Evolutionary conservation across 37 sponge, comb jelly and placozoan species (phyloP), one percentile per base, ranked within the genome.

Genomic region (Dysidea cf. avara): DNA sequence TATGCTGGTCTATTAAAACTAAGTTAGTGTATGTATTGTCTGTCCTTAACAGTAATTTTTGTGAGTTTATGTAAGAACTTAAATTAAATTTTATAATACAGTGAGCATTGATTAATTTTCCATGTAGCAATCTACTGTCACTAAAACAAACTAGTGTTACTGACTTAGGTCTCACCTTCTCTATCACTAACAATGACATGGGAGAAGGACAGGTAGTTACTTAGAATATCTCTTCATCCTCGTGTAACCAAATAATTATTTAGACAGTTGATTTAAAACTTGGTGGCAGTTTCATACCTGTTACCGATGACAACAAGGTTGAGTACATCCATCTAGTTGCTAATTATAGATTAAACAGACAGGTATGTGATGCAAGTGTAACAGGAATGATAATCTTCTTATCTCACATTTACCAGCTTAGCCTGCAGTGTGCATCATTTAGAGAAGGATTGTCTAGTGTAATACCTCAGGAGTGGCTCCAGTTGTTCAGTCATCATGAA

Each of bases 241-340:
- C n/a, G n/a, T n/a, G n/a, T n/a, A n/a, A n/a, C n/a, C n/a, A n/a
- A n/a, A n/a, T n/a, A n/a, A n/a, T n/a, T n/a, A n/a, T n/a, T n/a
- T 47, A 92, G 86, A 68, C 88, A 28, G 61, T 88, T 18, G 93
- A 88, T 65, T 69, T 96, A 29, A 91, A 91, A 48, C 77, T 68
- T 24, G 86, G 82, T 25, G 96, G 96, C 7, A 62, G 43, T 6
- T 52, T 82, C 56, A 82, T 88, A 31, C 35, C 71, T 38, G 93
- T 96, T 29, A 91, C 93, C n/a, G 34, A 49, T 29, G 69, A 35
- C 62, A 96, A 96, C 71, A 64, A 78, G 12, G 72, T 87, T 11
- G 92, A 96, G 68, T 96, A 88, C 75, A 91, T 96, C 43, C 86
- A 91, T 51, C 59, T 82, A 12, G 28, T 96, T 78, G 90, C 90